Conservation (phyloP, 23 tunicate species). For the Halocynthia roretzi region DNA sequence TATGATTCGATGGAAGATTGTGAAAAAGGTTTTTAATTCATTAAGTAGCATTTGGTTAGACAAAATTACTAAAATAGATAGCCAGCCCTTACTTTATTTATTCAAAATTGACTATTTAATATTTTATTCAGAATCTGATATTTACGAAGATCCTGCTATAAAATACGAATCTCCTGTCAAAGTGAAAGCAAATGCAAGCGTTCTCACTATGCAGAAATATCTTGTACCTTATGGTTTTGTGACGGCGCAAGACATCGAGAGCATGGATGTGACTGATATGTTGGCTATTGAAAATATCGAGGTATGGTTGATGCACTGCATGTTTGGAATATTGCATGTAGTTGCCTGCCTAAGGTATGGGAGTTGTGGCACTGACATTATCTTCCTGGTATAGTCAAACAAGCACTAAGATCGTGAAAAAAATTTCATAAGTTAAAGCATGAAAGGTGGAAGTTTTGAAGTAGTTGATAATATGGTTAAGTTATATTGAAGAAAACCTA, state of each 20-base stretch:
- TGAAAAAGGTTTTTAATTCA: background rate
- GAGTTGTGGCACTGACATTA: too few relatives aligned
- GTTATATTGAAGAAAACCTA: too few relatives aligned
- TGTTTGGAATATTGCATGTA: too few relatives aligned
- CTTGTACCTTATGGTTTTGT: conserved; percentile 58
- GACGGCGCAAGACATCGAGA: conserved; percentile 4
- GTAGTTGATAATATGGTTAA: too few relatives aligned
- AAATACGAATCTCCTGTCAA: conserved; percentile 11
- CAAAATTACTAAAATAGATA: background rate
- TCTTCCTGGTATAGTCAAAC: too few relatives aligned
- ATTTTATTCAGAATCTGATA: conserved; percentile 35
- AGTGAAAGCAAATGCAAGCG: background rate
- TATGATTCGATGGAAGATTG: too few relatives aligned
- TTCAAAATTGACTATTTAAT: background rate
- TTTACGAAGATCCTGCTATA: conserved; percentile 63
- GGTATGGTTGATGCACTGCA: too few relatives aligned
- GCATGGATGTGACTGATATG: background rate
- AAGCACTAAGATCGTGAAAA: too few relatives aligned
- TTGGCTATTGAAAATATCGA: too few relatives aligned
- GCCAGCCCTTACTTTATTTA: background rate
- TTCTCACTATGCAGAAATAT: conserved; percentile 43
- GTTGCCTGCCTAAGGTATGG: too few relatives aligned
- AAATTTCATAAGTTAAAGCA: too few relatives aligned
- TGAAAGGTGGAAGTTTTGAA: too few relatives aligned
- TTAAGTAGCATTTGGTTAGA: background rate